Evolutionary conservation across 2,113 vertebrate genomes (phyloP), one percentile per base, ranked within the genome.

Genomic region (Atractosteus spatula): DNA sequence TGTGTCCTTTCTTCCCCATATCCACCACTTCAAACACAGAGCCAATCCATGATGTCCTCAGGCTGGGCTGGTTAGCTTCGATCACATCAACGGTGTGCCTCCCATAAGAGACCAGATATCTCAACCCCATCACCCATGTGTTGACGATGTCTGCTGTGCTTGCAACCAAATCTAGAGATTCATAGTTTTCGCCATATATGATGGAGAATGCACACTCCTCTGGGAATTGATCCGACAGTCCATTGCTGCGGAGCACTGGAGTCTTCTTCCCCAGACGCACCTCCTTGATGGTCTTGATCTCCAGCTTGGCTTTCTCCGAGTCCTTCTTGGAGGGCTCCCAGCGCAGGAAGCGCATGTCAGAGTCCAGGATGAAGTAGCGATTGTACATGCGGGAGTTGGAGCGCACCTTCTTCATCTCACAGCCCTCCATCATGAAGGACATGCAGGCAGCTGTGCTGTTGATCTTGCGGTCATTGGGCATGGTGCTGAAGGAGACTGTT

Each of bases 261-360:
- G 96, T 97, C 82, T 97, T 97, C 89, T 97, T 97, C 55, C 96
- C 96, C 62, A 95, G 82, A 0, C 96, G 92, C 55, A 97, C 96
- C 74, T 97, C 96, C 80, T 95, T 96, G 75, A 97, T 95, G 0
- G 93, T 93, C 77, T 95, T 96, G 77, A 97, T 97, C 85, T 96
- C 95, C 0, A 97, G 88, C 85, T 94, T 96, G 70, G 96, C 96
- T 74, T 96, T 96, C 62, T 96, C 96, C 0, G 94, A 96, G 82
- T 97, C 96, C 75, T 97, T 96, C 80, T 97, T 97, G 42, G 96
- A 96, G 16, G 96, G 96, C 42, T 97, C 95, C 96, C 95, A 97
- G 68, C 94, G 92, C 41, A 97, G 85, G 42, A 91, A 96, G 80
- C 90, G 91, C 93, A 97, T 89, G 84, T 97, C 95, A 0, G 95